Conservation (phyloP, 2,797 vertebrate genomes). For the Coilia nasus region DNA sequence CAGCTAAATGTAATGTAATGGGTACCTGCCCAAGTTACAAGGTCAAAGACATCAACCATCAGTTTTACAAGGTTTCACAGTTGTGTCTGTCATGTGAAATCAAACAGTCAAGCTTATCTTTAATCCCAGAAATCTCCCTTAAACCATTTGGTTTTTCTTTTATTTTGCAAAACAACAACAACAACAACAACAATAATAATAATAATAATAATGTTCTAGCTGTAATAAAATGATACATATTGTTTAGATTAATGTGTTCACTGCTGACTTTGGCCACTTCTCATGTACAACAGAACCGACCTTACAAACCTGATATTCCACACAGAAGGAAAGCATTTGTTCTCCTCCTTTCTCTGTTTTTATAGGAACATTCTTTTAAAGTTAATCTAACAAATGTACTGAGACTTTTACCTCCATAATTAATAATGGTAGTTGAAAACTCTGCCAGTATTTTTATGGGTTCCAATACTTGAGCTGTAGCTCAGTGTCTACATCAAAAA, state of each 20-base stretch:
- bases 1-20: no score
- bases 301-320: constrained; percentile 46
- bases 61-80: constrained; percentile 47
- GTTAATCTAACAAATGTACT: constrained; percentile 36
- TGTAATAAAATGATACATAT: constrained; percentile 59
- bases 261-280: constrained; percentile 38
- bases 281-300: constrained; percentile 17
- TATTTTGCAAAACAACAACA: neutral
- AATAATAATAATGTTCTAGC: constrained; percentile 54
- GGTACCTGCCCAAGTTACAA: constrained; percentile 32
- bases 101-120: constrained; percentile 60
- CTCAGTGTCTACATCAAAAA: neutral
- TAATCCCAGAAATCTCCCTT: constrained; percentile 47
- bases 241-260: constrained; percentile 44
- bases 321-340: constrained; percentile 40
- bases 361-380: constrained; percentile 40
- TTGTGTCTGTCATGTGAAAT: constrained; percentile 58
- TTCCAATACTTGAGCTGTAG: neutral
- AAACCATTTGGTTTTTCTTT: constrained; percentile 5
- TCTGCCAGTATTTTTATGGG: constrained; percentile 31
- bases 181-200: neutral
- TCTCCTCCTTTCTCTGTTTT: constrained; percentile 36
- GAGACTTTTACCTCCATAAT: constrained; percentile 9
- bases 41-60: constrained; percentile 33
- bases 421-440: constrained; percentile 31